Base-by-base conservation (phyloP, 2,797 vertebrate genomes). In the Danio kyathit region DNA sequence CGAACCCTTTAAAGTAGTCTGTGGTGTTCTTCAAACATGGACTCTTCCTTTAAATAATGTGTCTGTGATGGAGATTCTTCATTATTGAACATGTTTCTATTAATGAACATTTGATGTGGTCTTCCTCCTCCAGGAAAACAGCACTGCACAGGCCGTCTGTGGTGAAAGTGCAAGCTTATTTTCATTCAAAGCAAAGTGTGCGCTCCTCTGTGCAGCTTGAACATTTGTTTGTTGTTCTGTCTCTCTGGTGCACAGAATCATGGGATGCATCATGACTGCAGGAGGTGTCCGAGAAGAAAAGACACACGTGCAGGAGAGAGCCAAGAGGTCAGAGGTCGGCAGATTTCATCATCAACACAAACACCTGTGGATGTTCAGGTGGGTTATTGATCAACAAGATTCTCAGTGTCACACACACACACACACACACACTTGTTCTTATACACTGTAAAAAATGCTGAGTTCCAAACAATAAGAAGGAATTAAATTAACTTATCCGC, bases 171-270 rank as follows among this genome's bases (percentile, higher is more conserved):
- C 29, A 41, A 40, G 48, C 49, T 71, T 54, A 5, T 41, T 54
- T 54, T 54, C 9, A 5, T 19, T 71, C 21, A 19, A 71, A 54
- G 29, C 6, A 2, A 17, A 54, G 5, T 48, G 44, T 49, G 4
- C 43, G 7, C 51, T 10, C 51, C 8, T 38, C 19, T 51, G 7
- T 51, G 17, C 64, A 48, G 64, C 44, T 48, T 44, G 9, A 65
- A 65, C 52, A 70, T 67, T 75, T 84, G 75, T 85, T 74, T 76
- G 72, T 74, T 59, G 81, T 79, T 67, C 52, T 75, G 57, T 54
- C 65, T 73, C 82, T 79, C 71, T 76, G 83, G 81, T 87, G 83
- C 76, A 21, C 51, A 72, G 40, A 14, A 72, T 57, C 70, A 81
- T 78, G 74, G 12, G 71, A 81, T 75, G 43, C 13, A 63, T 81